These are phyloP conservation scores for Edolisoma coerulescens DNA, from an alignment of 2,113 vertebrate genomes.

Conservation along the genomic window DNA sequence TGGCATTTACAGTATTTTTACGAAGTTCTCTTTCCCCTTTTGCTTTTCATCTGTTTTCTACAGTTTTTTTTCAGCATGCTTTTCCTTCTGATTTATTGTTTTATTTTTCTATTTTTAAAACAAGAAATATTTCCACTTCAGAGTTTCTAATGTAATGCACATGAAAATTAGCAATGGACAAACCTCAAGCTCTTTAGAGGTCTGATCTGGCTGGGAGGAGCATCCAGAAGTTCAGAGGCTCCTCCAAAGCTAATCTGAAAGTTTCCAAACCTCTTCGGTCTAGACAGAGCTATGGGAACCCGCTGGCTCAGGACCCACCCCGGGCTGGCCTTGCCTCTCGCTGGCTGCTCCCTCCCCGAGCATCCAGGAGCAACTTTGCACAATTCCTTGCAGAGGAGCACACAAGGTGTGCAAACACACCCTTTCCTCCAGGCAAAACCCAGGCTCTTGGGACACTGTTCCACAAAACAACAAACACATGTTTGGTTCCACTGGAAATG, in stretches of 20 bases:
- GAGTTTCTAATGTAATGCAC: constrained; percentile 66
- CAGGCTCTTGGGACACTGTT: rapidly evolving
- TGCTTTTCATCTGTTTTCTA: constrained; percentile 73
- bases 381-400: neutral
- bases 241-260: constrained; percentile 58
- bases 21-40: constrained; percentile 56
- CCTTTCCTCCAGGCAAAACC: neutral
- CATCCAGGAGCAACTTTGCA: neutral
- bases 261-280: neutral
- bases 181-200: constrained; percentile 53
- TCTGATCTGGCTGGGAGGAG: neutral
- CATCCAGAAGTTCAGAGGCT: constrained; percentile 36
- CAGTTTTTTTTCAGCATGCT: constrained; percentile 55
- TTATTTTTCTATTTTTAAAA: constrained; percentile 79
- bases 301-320: neutral
- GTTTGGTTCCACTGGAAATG: neutral
- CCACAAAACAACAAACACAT: neutral
- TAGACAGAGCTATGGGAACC: neutral
- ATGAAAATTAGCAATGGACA: constrained; percentile 62
- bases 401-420: neutral
- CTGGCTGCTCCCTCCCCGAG: neutral
- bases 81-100: constrained; percentile 73
- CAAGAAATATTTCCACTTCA: constrained; percentile 64
- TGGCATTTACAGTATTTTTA: constrained; percentile 72
- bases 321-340: neutral